Base-by-base conservation (phyloP, 2,797 vertebrate species). In the Dendrocincla fuliginosa region DNA sequence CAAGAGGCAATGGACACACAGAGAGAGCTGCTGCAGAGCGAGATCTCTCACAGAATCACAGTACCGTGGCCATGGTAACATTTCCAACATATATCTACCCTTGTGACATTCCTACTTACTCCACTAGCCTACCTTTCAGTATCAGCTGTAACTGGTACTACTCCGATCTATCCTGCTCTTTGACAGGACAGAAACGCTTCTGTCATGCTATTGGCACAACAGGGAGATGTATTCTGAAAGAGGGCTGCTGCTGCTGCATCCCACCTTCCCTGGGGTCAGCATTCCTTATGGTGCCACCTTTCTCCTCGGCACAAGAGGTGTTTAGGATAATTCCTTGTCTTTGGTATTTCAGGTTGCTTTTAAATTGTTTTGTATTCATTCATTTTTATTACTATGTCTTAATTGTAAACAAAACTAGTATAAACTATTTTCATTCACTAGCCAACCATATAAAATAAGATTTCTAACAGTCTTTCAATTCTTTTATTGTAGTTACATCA, bases 401-500 rank as follows among this genome's bases (percentile, higher is more conserved):
- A 67, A 69, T 39, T 89, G 27, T 81, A 65, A 80, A 75, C 37
- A 67, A 76, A 92, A 64, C 10, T 49, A 65, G 41, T 27, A 64
- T 10, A 65, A 84, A 56, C 25, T 85, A 16, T 53, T 89, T 93
- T 15, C 27, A 70, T 77, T 80, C 68, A 52, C 14, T 57, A 87
- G 13, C 7, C 77, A 76, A 37, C 30, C 32, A 87, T 49, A 41
- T 9, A 61, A 92, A 94, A 69, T 3, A 39, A 20, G 42, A n/a
- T 47, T 78, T 95, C 84, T 53, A 23, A 82, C 92, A 86, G 57
- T 8, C 5, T 94, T 96, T 69, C 14, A 65, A 67, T 68, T 9
- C 0, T 87, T 91, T 93, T 90, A 96, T 96, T 96, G 47, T 17
- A 49, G 22, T 84, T 89, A 75, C 23, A 64, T 67, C 25, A 28